Evolutionary conservation across 1,140 invertebrate genomes (phyloP), one percentile per base, ranked within the genome.

Genomic region (Calliphora vicina): DNA sequence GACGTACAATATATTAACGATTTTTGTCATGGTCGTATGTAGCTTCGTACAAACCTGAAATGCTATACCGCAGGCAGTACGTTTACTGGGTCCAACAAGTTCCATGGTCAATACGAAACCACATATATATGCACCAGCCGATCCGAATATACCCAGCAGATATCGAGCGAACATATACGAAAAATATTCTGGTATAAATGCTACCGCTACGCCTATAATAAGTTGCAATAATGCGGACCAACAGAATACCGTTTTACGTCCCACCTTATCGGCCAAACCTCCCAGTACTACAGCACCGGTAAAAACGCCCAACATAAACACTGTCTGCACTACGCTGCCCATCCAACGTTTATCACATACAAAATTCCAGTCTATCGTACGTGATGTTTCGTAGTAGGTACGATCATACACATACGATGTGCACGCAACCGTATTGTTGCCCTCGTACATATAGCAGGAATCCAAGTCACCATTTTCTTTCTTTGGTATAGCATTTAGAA

Each of bases 231-330:
- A 90, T 0, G 93, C 93, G 10, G 95, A 95, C 90, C 95, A 92
- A 86, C 95, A 95, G 86, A 97, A 96, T 82, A 96, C 94, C 1
- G 92, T 94, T 88, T 97, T 97, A 9, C 97, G 92, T 0, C 97
- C 96, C 85, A 94, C 94, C 92, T 95, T 97, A 87, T 99, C 97
- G 0, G 97, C 96, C 85, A 98, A 89, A 20, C 94, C 94, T 10
- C 97, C 97, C n/a, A 98, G 91, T 0, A 94, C 93, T 0, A 98
- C 93, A 6, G 96, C 96, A 5, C 97, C 97, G 6, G 94, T 92
- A 76, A 98, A 96, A 12, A 97, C 96, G n/a, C 97, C 97, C 82
- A 97, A 92, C 96, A 98, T 98, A 88, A 97, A 98, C 9, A 93
- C 88, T 1, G 92, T 95, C 87, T 97, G 96, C 0, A 95, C 94